These are phyloP conservation scores for Xestia xanthographa DNA, from an alignment of 2,888 invertebrate genomes.

Conservation along the genomic window DNA sequence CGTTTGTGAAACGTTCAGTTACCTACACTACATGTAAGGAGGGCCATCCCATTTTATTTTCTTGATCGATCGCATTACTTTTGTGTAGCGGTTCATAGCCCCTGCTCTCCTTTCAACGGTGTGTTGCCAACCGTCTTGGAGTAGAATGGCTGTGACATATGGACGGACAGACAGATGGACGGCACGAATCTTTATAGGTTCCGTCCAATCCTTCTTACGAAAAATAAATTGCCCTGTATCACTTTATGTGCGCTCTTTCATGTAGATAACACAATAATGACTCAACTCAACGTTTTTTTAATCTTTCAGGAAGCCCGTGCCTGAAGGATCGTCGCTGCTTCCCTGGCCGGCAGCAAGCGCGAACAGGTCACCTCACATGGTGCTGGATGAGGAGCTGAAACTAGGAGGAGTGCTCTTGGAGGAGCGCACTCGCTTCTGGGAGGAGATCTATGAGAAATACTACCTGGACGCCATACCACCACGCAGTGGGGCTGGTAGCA, in stretches of 20 bases:
- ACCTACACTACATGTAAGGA: too few species aligned
- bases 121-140: background rate
- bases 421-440: constrained; percentile 72
- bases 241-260: constrained; percentile 34
- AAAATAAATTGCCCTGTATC: background rate
- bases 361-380: constrained; percentile 72
- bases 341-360: constrained; percentile 71
- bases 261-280: background rate
- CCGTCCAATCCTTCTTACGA: background rate
- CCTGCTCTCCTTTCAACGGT: background rate
- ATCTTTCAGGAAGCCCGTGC: constrained; percentile 45
- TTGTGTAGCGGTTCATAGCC: too few species aligned
- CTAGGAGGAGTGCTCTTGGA: constrained; percentile 66
- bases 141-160: background rate
- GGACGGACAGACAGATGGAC: background rate
- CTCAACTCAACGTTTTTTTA: background rate
- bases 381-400: constrained; percentile 65
- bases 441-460: constrained; percentile 72
- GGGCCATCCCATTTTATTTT: too few species aligned
- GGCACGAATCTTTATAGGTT: background rate
- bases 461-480: constrained; percentile 71
- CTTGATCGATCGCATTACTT: too few species aligned
- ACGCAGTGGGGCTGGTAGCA: constrained; percentile 25
- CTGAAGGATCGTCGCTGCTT: constrained; percentile 64
- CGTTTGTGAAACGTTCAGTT: too few species aligned